Evolutionary conservation across 35 echinoderm and acorn worm genomes (phyloP).

Genomic region (Eucidaris tribuloides): DNA sequence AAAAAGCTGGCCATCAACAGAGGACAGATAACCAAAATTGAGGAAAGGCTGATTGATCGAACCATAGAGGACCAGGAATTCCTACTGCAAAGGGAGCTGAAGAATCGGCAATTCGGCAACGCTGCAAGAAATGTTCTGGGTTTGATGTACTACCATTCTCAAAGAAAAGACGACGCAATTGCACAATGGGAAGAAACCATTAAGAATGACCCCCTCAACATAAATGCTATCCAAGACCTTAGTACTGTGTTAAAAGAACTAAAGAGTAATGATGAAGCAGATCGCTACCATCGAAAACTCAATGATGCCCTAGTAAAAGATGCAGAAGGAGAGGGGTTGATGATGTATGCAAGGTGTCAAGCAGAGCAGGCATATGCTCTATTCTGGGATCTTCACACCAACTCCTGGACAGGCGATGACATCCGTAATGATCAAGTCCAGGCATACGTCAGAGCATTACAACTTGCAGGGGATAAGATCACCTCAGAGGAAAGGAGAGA

Average conservation of each 20-base stretch:
- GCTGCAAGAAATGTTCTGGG: slow-evolving; percentile 2
- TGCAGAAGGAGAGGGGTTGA: background rate
- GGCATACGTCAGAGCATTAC: background rate
- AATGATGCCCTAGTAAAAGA: background rate
- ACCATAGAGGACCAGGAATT: background rate
- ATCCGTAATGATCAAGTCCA: background rate
- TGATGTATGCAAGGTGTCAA: slow-evolving; percentile 7
- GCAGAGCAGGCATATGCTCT: slow-evolving; percentile 1
- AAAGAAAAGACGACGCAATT: background rate
- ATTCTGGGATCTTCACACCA: background rate
- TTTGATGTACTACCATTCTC: slow-evolving; percentile 1
- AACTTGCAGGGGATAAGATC: background rate
- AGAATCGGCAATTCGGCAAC: background rate
- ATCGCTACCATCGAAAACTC: background rate
- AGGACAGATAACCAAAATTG: background rate
- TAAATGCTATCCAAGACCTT: background rate
- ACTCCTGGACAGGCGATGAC: background rate
- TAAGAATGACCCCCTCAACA: background rate
- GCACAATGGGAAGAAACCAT: background rate
- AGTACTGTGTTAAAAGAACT: background rate
- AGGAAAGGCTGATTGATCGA: background rate
- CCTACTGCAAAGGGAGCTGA: background rate
- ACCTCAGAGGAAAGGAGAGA: background rate
- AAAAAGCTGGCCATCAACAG: background rate
- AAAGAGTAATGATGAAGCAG: background rate